Evolutionary conservation across 1,140 invertebrate species (phyloP).

Genomic region (Macrobrachium nipponense): DNA sequence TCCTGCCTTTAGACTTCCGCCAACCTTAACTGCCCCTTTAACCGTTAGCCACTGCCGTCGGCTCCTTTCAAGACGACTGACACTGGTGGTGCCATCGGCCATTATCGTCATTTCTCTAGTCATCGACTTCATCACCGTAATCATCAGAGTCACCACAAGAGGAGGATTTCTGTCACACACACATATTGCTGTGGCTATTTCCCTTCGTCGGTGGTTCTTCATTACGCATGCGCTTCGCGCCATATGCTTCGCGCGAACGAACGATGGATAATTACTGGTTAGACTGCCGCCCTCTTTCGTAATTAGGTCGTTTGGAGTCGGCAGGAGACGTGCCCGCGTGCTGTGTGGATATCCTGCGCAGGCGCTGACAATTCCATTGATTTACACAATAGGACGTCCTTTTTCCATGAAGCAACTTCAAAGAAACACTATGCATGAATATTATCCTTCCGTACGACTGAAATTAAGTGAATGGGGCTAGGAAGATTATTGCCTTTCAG

Average conservation of each 20-base stretch:
- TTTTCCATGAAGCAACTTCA: too few species aligned
- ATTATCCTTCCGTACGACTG: too few species aligned
- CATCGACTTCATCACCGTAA: background rate
- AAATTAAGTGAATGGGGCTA: too few species aligned
- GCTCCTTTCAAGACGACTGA: background rate
- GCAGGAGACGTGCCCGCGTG: background rate
- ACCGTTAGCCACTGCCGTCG: background rate
- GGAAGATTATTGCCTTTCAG: too few species aligned
- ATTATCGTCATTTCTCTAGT: background rate
- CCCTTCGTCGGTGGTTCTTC: slow-evolving; percentile 24
- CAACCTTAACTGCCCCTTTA: background rate
- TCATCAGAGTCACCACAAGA: slow-evolving; percentile 2
- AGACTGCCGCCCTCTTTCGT: background rate
- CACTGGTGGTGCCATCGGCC: background rate
- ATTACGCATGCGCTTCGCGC: slow-evolving; percentile 51
- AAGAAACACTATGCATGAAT: background rate
- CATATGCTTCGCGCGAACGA: slow-evolving; percentile 34
- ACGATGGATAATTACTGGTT: slow-evolving; percentile 34
- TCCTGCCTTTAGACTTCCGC: background rate
- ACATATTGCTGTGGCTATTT: too few species aligned
- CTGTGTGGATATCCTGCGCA: background rate
- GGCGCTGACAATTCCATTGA: too few species aligned
- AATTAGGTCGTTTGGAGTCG: slow-evolving; percentile 31
- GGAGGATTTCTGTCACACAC: too few species aligned
- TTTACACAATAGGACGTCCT: background rate